Base-by-base conservation (phyloP, 1,140 invertebrate species). In the Ladona fulva region DNA sequence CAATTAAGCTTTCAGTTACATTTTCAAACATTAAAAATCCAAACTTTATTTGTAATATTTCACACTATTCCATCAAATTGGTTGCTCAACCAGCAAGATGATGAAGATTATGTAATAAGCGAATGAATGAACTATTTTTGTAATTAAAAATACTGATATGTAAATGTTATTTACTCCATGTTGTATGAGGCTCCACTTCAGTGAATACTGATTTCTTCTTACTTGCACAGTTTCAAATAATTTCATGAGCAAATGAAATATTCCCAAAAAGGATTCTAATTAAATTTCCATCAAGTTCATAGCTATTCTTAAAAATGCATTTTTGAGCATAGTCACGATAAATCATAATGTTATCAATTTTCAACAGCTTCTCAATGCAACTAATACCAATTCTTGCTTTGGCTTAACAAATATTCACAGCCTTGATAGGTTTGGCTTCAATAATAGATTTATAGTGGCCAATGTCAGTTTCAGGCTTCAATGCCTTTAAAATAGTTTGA, bases 321-420 rank as follows among this genome's bases (percentile, higher is more conserved):
- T 37, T 66, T 66, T 66, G 52, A 66, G 52, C 52, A 19, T 66
- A 22, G 3, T 16, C 52, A 66, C 14, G 12, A 66, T 19, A 66
- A 66, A 66, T 66, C 3, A 66, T 16, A 12, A 66, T 66, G 14
- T 66, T 22, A 66, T 16, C 52, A 66, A 19, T 66, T 66, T 19
- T 66, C 5, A 66, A 66, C n/a, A 66, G 52, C 52, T 66, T 22
- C 16, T 66, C 52, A 66, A 66, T 66, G 52, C 52, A 66, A 66
- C 52, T 66, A 66, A 66, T 66, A 66, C 52, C 52, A 66, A 66
- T 66, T 66, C 52, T 66, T 66, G 52, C 52, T 66, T 66, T 66
- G 52, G 52, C 52, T 66, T 66, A 66, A 66, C 52, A 66, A 66
- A 66, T 66, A 66, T 66, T 66, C 52, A 66, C 52, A 66, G 52